Base-by-base conservation (phyloP, 2,113 vertebrate species). In the Notiomystis cincta region DNA sequence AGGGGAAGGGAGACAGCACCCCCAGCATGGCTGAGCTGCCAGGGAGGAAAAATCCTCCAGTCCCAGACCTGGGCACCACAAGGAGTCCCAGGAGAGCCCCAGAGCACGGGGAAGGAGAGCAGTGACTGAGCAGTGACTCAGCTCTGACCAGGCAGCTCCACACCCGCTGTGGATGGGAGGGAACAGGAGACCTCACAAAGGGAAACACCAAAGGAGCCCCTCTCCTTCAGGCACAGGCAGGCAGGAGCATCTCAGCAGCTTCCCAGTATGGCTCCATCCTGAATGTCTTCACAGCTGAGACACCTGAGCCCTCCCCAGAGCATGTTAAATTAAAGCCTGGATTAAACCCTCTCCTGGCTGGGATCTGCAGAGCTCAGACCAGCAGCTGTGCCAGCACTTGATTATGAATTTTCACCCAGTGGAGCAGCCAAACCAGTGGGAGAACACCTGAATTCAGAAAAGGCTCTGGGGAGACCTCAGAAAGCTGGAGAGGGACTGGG, bases 41-140 rank as follows among this genome's bases (percentile, higher is more conserved):
- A 2, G 4, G 18, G 61, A 13, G 30, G 27, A 42, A 37, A 64
- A 57, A 2, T 3, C 31, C 58, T 30, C 11, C 40, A 8, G 13
- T 9, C 15, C 5, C 53, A 31, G 40, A 35, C 44, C 45, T 27
- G 5, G 13, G 47, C 3, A 9, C 22, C 60, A 15, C 2, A 2
- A 5, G 3, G 2, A 8, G n/a, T 22, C 16, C 0, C 1, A 16
- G 53, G 24, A 13, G 54, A 33, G 73, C 1, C 13, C 17, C 2
- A 15, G 67, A 44, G 48, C 40, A 9, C 33, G 50, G 40, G 19
- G 37, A 28, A 42, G 56, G 64, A 47, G 37, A 40, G 65, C 10
- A 40, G 9, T 6, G 58, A 15, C n/a, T 12, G 4, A 30, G 13
- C 1, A 45, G 83, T 35, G 87, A 51, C 92, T 72, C 77, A 56